Base-by-base conservation (phyloP, 2,888 invertebrate species). In the Cybosia mesomella region DNA sequence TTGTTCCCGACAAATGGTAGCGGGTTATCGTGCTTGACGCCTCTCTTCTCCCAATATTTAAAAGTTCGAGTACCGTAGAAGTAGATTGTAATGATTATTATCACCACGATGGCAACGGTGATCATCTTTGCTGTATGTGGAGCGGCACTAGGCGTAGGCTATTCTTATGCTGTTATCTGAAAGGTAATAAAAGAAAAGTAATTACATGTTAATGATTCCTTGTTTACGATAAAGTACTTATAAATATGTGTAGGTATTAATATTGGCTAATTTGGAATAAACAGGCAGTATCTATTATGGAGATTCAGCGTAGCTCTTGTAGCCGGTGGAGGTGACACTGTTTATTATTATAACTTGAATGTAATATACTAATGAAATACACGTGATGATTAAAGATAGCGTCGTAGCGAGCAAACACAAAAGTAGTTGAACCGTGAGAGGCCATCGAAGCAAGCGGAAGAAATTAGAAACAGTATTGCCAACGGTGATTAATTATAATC, bases 41-140 rank as follows among this genome's bases (percentile, higher is more conserved):
- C 90, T 75, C 80, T 88, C 63, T 87, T 88, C 72, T 87, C 88
- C 93, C 93, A 94, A 74, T 93, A 93, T 72, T 84, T 76, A 68
- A 88, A 92, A 10, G 85, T 90, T 63, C 86, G 76, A 13, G 86
- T 85, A 65, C 91, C 89, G 74, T 91, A 91, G 53, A 84, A 87
- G 73, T 92, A 92, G 0, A 91, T 66, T 9, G 79, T 21, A 15
- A 68, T 61, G n/a, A 65, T 61, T n/a, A 57, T n/a, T 5, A 61
- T 22, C 4, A 57, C 49, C 2, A 65, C 22, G 15, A 64, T 58
- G 0, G 60, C 55, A 2, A 9, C 49, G 22, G 58, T 60, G 39
- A 63, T 61, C 67, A 70, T 70, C 3, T 53, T 67, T 0, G 21
- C 28, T n/a, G 43, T 10, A n/a, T 13, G 15, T 24, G 9, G 49